Conservation (phyloP, 1,140 invertebrate species). For the Orussus abietinus region DNA sequence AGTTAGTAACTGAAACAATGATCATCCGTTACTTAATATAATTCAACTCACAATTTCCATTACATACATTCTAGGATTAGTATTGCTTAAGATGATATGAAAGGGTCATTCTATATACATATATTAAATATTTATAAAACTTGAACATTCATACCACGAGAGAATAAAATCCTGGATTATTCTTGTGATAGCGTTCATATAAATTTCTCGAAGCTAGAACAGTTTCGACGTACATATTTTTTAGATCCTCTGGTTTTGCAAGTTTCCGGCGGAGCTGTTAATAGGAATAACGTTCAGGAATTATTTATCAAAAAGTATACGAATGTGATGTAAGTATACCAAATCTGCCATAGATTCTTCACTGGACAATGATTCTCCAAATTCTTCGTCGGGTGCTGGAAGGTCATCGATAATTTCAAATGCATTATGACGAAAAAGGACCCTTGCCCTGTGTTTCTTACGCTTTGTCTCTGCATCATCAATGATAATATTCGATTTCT, state of each 20-base stretch:
- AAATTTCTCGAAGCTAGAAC: constrained; percentile 28
- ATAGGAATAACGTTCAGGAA: background rate
- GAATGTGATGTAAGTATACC: constrained; percentile 8
- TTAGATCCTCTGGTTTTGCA: constrained; percentile 17
- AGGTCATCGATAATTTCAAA: constrained; percentile 4
- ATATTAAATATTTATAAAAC: background rate
- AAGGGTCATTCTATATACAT: too few relatives aligned
- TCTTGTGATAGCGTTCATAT: constrained; percentile 29
- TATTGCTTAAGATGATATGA: too few relatives aligned
- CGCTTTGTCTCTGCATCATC: constrained; percentile 23
- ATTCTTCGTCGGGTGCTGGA: constrained; percentile 3
- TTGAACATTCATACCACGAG: constrained; percentile 18
- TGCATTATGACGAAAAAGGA: constrained; percentile 13
- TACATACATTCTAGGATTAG: too few relatives aligned
- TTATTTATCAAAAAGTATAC: constrained; percentile 7
- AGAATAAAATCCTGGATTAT: constrained; percentile 34
- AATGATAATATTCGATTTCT: constrained; percentile 29
- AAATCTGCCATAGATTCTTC: constrained; percentile 18
- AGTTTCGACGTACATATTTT: constrained; percentile 24
- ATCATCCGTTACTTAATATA: background rate
- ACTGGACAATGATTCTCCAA: constrained; percentile 21
- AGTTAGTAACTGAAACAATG: constrained; percentile 24
- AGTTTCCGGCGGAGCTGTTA: background rate
- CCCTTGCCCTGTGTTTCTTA: constrained; percentile 16
- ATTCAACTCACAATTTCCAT: too few relatives aligned